A percentile compares a stretch with the other conserved stretches of the same genome.
Evolutionary conservation across 2,888 invertebrate species (phyloP).

Genomic region (Trisateles emortualis): DNA sequence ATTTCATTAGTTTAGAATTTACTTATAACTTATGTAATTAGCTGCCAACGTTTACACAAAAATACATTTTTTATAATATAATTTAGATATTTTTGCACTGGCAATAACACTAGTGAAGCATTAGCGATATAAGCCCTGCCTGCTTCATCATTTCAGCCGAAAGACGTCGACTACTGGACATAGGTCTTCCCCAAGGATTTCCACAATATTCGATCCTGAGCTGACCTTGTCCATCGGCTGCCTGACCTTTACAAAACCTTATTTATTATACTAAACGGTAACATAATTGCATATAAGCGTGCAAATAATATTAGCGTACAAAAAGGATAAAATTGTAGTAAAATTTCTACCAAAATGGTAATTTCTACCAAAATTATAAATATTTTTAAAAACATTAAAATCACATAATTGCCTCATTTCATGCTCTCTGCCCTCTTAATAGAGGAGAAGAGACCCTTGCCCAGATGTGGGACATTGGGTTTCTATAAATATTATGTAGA

Average conservation of each 20-base stretch:
- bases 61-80: constrained; percentile 10
- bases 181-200: too few relatives aligned
- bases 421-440: too few relatives aligned
- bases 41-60: constrained; percentile 28
- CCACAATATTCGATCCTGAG: too few relatives aligned
- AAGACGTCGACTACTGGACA: too few relatives aligned
- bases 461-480: too few relatives aligned
- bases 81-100: constrained; percentile 23
- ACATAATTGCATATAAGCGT: constrained; percentile 54
- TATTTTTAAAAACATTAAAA: constrained; percentile 14
- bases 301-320: constrained; percentile 36
- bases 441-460: too few relatives aligned
- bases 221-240: too few relatives aligned
- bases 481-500: too few relatives aligned
- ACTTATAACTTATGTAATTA: constrained; percentile 22
- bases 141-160: too few relatives aligned
- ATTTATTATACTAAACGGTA: constrained; percentile 52
- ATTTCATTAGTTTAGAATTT: constrained; percentile 37
- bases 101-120: constrained; percentile 25
- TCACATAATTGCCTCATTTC: constrained; percentile 11
- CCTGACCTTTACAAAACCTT: too few relatives aligned
- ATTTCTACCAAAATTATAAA: constrained; percentile 4
- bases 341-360: constrained; percentile 10
- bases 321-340: constrained; percentile 14
- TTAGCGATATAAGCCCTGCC: constrained; percentile 20